A percentile compares a stretch with the other conserved stretches of the same genome.
These are phyloP conservation scores for Tetragonula carbonaria DNA, from an alignment of 2,888 invertebrate species.

Conservation along the genomic window DNA sequence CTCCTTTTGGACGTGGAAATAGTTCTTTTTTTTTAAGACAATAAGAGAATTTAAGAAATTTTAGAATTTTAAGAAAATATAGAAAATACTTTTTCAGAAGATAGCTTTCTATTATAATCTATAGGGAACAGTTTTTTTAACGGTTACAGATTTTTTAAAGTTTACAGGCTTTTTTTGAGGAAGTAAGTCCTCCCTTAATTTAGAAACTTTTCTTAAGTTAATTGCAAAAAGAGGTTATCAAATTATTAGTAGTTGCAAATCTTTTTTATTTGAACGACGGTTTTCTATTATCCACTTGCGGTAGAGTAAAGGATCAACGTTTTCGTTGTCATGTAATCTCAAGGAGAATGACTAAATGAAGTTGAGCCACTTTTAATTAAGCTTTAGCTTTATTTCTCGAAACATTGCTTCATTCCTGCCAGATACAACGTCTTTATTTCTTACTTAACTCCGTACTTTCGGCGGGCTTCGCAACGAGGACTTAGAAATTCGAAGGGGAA, in stretches of 20 bases:
- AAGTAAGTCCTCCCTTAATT: not conserved
- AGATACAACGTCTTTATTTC: conserved; percentile 32
- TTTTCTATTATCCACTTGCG: not conserved
- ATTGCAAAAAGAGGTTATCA: not conserved
- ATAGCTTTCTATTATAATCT: no score
- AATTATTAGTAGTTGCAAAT: not conserved
- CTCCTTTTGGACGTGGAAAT: no score
- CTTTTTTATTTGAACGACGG: not conserved
- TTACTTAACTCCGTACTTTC: conserved; percentile 36
- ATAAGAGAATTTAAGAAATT: no score
- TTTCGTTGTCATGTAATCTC: conserved; percentile 9
- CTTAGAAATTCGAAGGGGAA: conserved; percentile 29
- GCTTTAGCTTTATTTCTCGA: conserved; percentile 16
- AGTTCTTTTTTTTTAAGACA: no score
- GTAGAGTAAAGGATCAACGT: conserved; percentile 2
- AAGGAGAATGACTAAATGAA: conserved; percentile 24
- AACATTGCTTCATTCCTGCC: conserved; percentile 17
- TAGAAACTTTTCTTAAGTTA: not conserved
- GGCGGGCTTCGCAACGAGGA: conserved; percentile 17
- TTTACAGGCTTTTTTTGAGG: no score
- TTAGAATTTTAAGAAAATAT: no score
- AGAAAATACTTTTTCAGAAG: no score
- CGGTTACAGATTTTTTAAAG: no score
- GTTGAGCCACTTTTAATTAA: conserved; percentile 29
- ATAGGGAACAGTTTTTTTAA: no score